A percentile compares a stretch with the other conserved stretches of the same genome.
Conservation (phyloP, 1,140 invertebrate genomes). For the Planococcus citri region DNA sequence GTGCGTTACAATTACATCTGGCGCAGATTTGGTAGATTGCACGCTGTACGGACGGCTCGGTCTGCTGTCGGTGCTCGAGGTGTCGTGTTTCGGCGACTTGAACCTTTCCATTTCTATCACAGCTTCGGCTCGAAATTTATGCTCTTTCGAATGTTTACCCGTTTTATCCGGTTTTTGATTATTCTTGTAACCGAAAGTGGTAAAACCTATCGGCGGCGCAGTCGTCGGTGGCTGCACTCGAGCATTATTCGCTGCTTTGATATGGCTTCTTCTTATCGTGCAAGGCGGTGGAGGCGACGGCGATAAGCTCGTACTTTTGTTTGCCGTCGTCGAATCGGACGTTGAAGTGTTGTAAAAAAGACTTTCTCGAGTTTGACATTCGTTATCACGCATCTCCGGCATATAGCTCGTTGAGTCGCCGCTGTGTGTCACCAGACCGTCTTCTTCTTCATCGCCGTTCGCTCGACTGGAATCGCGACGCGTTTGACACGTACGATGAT, state of each 20-base stretch:
- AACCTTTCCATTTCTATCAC: slow-evolving; percentile 48
- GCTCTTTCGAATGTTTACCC: slow-evolving; percentile 33
- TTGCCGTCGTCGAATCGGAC: slow-evolving; percentile 24
- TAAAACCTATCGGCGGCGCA: slow-evolving; percentile 32
- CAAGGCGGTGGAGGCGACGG: slow-evolving; percentile 26
- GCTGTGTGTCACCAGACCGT: slow-evolving; percentile 38
- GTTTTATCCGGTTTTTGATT: slow-evolving; percentile 33
- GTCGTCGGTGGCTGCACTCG: slow-evolving; percentile 20
- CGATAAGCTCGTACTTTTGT: slow-evolving; percentile 26
- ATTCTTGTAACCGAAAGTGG: slow-evolving; percentile 44
- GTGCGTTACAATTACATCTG: slow-evolving; percentile 73
- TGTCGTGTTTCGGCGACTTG: background rate
- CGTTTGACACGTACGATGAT: background rate
- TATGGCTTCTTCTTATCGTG: slow-evolving; percentile 29
- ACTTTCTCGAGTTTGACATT: slow-evolving; percentile 65
- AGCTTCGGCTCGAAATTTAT: slow-evolving; percentile 46
- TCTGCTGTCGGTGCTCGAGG: slow-evolving; percentile 18
- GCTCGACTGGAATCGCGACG: slow-evolving; percentile 31
- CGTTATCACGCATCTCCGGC: slow-evolving; percentile 50
- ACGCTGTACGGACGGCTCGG: slow-evolving; percentile 47
- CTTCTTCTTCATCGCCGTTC: slow-evolving; percentile 35
- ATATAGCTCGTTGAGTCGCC: slow-evolving; percentile 33
- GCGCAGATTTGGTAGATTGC: slow-evolving; percentile 68
- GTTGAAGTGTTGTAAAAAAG: slow-evolving; percentile 42
- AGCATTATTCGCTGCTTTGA: slow-evolving; percentile 25